Conservation (phyloP, 2,888 invertebrate genomes). For the Drosophila anomalata region DNA sequence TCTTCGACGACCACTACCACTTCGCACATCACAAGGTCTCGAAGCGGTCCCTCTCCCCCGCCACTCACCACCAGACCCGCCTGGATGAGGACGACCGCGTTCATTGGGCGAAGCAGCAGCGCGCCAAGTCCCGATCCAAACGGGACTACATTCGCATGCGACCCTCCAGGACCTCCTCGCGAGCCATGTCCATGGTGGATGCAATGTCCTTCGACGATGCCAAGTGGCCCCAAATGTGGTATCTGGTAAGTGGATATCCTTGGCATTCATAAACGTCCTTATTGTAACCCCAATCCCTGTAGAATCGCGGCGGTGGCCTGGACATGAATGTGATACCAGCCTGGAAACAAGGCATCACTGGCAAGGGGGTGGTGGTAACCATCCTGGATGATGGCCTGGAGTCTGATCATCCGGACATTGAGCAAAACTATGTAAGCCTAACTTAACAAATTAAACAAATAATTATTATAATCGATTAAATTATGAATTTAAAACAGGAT, state of each 20-base stretch:
- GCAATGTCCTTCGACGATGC: slow-evolving; percentile 90
- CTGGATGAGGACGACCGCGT: slow-evolving; percentile 91
- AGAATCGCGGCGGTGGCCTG: slow-evolving; percentile 95
- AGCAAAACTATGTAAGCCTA: slow-evolving; percentile 93
- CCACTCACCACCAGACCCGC: slow-evolving; percentile 88
- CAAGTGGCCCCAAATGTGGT: slow-evolving; percentile 98
- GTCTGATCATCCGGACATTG: slow-evolving; percentile 96
- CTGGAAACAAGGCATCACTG: slow-evolving; percentile 97
- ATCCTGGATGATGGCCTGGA: slow-evolving; percentile 98
- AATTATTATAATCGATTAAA: accelerated
- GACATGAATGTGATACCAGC: slow-evolving; percentile 99
- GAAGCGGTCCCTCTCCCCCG: slow-evolving; percentile 90
- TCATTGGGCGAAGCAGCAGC: slow-evolving; percentile 93
- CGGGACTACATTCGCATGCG: slow-evolving; percentile 88
- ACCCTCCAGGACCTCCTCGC: slow-evolving; percentile 79
- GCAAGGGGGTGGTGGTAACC: slow-evolving; percentile 97
- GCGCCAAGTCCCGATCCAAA: slow-evolving; percentile 91
- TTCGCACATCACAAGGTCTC: slow-evolving; percentile 91
- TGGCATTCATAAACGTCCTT: not conserved
- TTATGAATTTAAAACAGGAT: slow-evolving; percentile 86
- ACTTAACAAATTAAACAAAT: too few species aligned
- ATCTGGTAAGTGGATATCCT: slow-evolving; percentile 90
- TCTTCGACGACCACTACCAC: slow-evolving; percentile 93
- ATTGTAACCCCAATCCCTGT: slow-evolving; percentile 47
- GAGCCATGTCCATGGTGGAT: slow-evolving; percentile 74